Base-by-base conservation (phyloP, 2,797 vertebrate genomes). In the Phrynocephalus vlangalii region DNA sequence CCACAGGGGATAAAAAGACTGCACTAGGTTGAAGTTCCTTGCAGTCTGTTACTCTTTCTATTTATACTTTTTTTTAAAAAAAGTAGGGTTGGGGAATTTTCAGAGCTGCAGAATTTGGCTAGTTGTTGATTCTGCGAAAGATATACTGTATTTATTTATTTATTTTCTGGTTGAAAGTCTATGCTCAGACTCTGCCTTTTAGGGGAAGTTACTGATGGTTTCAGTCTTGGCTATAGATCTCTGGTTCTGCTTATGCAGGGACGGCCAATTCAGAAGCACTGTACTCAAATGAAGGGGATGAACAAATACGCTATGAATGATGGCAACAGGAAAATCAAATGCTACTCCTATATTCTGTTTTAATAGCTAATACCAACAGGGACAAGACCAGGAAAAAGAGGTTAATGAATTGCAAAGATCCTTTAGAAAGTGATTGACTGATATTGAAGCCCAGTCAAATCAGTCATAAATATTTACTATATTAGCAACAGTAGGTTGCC, bases 381-480 rank as follows among this genome's bases (percentile, higher is more conserved):
- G 98, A 98, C 98, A 97, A 97, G 97, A 97, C 97, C 97, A 97
- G 97, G 97, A 98, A 98, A 98, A 98, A 96, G 97, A 98, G 98
- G 98, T 98, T 99, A 99, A 99, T 99, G 98, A 98, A 98, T 98
- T 97, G 97, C 98, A 97, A 97, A 98, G 98, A 98, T 98, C 97
- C 97, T 97, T 97, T 98, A 97, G 97, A 97, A 98, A 97, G 98
- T 98, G 98, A 99, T 98, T 99, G 98, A 99, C 98, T 98, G 97
- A 97, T 98, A 98, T 98, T 97, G 98, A 98, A 97, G 97, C 97
- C 97, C 96, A 97, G 97, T 98, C 97, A 98, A 97, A 98, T 98
- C 97, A 98, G 98, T 99, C 98, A 99, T 99, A 99, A 99, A 99
- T 99, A 99, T 99, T 99, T 99, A 99, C 98, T 98, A 98, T 96